Percentiles rank a stretch among this genome's conserved stretches.
phyloP scores from a whole-genome alignment of 2,888 invertebrate genomes.

The Orthosia incerta region DNA sequence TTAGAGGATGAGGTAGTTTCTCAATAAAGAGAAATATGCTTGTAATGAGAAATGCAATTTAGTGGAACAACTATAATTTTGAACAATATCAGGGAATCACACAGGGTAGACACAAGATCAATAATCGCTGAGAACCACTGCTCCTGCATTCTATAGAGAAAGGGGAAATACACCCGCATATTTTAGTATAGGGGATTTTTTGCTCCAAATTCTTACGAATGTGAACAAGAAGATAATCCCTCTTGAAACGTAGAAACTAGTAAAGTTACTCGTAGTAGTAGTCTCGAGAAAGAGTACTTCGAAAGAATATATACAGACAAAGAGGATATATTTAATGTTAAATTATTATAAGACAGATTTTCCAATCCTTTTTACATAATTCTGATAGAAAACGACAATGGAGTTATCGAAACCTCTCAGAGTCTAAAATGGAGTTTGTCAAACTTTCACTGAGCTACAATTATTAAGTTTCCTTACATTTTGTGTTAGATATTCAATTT shows the following conservation, averaged over 20 bases:
- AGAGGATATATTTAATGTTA: not conserved
- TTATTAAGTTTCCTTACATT: slow-evolving; percentile 59
- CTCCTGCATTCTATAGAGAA: not conserved
- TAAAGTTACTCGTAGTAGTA: too few species aligned
- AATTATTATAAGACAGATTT: slow-evolving; percentile 17
- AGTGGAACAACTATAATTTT: too few species aligned
- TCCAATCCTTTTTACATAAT: slow-evolving; percentile 18
- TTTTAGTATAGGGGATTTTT: too few species aligned
- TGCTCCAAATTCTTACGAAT: not conserved
- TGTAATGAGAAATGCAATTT: too few species aligned
- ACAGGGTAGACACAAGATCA: not conserved
- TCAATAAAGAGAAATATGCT: not conserved
- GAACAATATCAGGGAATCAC: not conserved
- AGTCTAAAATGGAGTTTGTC: slow-evolving; percentile 42
- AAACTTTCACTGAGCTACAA: slow-evolving; percentile 58
- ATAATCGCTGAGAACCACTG: not conserved
- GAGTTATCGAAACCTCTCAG: slow-evolving; percentile 20
- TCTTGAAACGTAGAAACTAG: not conserved
- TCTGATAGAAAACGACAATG: slow-evolving; percentile 28
- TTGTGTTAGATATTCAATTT: slow-evolving; percentile 62
- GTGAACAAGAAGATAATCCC: not conserved
- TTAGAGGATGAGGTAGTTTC: not conserved
- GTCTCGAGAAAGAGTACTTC: too few species aligned
- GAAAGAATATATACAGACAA: not conserved
- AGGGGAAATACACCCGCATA: not conserved